Evolutionary conservation across 2,797 vertebrate genomes (phyloP).

Genomic region (Brachyalestes nurse): DNA sequence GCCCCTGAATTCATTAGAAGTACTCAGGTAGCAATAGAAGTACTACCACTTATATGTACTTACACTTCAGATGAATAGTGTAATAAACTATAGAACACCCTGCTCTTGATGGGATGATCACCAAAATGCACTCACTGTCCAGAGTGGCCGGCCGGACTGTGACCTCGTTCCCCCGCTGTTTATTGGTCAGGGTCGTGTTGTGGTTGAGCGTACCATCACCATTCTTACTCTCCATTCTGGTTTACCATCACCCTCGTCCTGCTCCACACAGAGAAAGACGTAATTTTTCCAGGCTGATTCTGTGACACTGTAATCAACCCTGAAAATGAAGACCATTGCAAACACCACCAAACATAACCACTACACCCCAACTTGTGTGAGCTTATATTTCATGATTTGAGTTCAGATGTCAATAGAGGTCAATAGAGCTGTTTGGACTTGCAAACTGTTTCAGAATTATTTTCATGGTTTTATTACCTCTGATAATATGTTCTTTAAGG

Average conservation of each 20-base stretch:
- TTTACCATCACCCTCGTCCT: slow-evolving; percentile 36
- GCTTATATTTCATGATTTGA: not conserved
- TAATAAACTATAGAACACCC: too few relatives aligned
- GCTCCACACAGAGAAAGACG: not conserved
- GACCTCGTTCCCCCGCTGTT: slow-evolving; percentile 92
- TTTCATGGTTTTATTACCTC: slow-evolving; percentile 10
- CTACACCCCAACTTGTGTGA: not conserved
- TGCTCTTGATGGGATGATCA: not conserved
- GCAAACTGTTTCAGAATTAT: slow-evolving; percentile 7
- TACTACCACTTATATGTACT: too few relatives aligned
- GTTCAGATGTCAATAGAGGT: slow-evolving; percentile 1
- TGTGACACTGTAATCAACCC: not conserved
- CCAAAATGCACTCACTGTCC: slow-evolving; percentile 83
- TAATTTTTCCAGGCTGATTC: not conserved
- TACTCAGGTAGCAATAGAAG: too few relatives aligned
- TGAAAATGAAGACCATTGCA: not conserved
- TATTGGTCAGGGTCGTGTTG: slow-evolving; percentile 93
- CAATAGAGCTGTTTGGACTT: not conserved
- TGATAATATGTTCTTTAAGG: too few relatives aligned
- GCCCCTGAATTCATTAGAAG: too few relatives aligned
- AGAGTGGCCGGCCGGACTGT: slow-evolving; percentile 89
- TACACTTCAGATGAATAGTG: too few relatives aligned
- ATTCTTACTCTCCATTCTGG: slow-evolving; percentile 67
- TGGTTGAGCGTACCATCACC: slow-evolving; percentile 80
- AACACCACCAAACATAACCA: not conserved